These are phyloP conservation scores for Fragum sueziense DNA, from an alignment of 2,888 invertebrate genomes.

Conservation along the genomic window DNA sequence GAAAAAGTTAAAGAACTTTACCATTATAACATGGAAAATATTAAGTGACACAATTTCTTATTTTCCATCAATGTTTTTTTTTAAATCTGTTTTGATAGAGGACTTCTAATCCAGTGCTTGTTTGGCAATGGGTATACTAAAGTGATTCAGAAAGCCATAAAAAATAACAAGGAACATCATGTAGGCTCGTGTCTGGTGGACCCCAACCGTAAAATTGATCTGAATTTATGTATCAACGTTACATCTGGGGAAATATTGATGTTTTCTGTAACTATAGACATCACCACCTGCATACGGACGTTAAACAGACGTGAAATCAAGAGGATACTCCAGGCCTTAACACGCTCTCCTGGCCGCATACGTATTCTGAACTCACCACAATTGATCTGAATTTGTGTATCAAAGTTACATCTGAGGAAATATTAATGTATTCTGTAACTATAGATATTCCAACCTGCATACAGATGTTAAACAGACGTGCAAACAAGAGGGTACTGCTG, in stretches of 20 bases:
- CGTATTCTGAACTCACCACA: no score
- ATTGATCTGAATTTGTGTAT: conserved; percentile 5
- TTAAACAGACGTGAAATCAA: neutral
- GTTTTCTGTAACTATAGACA: neutral
- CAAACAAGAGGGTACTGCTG: neutral
- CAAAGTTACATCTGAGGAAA: conserved; percentile 1
- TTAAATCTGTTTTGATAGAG: no score
- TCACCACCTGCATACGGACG: neutral
- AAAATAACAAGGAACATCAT: neutral
- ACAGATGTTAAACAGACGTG: neutral
- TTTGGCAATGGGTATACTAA: no score
- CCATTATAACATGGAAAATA: no score
- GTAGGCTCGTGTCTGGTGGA: neutral
- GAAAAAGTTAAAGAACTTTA: no score
- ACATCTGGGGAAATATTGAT: conserved; percentile 3
- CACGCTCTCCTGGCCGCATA: no score
- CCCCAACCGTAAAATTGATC: conserved; percentile 17
- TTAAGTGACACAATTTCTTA: no score
- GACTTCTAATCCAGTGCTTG: no score
- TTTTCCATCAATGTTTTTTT: no score
- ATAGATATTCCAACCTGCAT: neutral
- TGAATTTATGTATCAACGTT: neutral
- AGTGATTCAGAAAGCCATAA: neutral
- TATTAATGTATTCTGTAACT: neutral
- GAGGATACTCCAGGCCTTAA: no score